phyloP scores from a whole-genome alignment of 1,140 invertebrate genomes.

The Hesperophylax magnus region DNA sequence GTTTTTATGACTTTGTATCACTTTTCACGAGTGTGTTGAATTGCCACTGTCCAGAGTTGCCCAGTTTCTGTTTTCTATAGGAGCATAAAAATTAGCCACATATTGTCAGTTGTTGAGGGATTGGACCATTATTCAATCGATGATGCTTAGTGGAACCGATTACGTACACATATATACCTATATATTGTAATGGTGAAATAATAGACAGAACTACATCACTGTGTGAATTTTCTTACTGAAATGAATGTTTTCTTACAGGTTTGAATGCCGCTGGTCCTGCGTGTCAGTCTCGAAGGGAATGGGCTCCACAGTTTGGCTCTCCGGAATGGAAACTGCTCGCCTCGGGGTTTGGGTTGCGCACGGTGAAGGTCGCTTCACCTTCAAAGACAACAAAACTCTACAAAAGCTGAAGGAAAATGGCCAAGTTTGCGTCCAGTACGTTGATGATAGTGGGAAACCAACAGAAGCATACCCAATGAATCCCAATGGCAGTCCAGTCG shows the following conservation, averaged over 20 bases:
- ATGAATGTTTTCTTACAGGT: conserved; percentile 67
- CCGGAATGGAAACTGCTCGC: conserved; percentile 86
- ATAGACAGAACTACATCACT: too few relatives aligned
- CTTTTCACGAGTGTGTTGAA: too few relatives aligned
- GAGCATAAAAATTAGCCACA: too few relatives aligned
- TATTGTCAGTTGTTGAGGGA: too few relatives aligned
- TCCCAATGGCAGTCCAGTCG: conserved; percentile 91
- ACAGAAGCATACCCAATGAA: conserved; percentile 93
- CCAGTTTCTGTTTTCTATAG: too few relatives aligned
- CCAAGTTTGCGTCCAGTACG: conserved; percentile 85
- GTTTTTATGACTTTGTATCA: too few relatives aligned
- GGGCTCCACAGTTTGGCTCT: conserved; percentile 86
- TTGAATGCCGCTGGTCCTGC: conserved; percentile 93
- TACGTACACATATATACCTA: too few relatives aligned
- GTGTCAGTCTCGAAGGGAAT: conserved; percentile 76
- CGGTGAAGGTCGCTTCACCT: conserved; percentile 89
- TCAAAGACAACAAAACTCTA: conserved; percentile 71
- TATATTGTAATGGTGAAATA: too few relatives aligned
- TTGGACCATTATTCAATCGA: too few relatives aligned
- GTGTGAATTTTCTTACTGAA: not conserved
- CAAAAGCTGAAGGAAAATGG: conserved; percentile 73
- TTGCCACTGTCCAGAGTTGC: too few relatives aligned
- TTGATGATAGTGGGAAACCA: conserved; percentile 82
- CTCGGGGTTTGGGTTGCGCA: conserved; percentile 98
- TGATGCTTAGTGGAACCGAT: too few relatives aligned